These are phyloP conservation scores for Phalacrocorax pelagicus DNA, from an alignment of 2,113 vertebrate species.

Conservation along the genomic window DNA sequence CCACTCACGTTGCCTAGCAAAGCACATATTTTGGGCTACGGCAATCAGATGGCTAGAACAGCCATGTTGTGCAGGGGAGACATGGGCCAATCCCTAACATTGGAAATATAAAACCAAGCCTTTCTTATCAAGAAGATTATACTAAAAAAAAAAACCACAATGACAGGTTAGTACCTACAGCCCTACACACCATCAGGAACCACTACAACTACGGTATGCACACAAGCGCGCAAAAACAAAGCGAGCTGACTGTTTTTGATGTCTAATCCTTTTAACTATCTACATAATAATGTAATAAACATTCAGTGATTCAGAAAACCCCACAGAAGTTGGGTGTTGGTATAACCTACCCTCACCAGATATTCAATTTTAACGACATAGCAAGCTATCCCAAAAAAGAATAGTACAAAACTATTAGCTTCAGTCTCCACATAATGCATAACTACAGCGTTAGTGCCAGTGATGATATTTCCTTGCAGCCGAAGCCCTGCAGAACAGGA, in stretches of 20 bases:
- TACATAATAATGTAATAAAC: not conserved
- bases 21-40: not conserved
- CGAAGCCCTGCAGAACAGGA: not conserved
- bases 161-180: not conserved
- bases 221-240: not conserved
- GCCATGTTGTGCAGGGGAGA: not conserved
- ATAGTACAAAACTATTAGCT: not conserved
- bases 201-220: not conserved
- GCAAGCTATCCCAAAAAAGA: not conserved
- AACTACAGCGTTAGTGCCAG: not conserved
- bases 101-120: not conserved
- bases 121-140: not conserved
- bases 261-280: not conserved
- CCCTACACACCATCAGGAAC: not conserved
- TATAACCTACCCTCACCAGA: not conserved
- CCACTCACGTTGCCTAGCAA: not conserved
- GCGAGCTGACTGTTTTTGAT: not conserved
- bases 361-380: not conserved
- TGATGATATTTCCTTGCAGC: not conserved
- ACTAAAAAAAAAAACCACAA: not conserved
- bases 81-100: rapidly evolving
- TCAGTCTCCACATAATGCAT: not conserved
- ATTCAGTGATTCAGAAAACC: not conserved
- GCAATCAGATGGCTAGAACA: not conserved
- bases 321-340: not conserved